Conservation (phyloP, 2,113 vertebrate species). For the Struthidea cinerea region DNA sequence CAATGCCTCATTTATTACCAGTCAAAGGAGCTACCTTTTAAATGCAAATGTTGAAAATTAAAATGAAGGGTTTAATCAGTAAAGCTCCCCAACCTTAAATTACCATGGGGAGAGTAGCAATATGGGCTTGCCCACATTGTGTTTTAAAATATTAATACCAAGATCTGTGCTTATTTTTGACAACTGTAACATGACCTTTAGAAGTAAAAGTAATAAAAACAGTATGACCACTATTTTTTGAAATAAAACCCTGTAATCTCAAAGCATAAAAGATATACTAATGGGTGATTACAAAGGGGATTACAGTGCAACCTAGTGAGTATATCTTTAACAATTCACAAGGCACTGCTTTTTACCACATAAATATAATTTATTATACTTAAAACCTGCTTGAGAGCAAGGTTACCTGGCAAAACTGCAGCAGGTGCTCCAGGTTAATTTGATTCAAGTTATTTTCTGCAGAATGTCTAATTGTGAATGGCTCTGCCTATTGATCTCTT, state of each 20-base stretch:
- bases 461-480: slow-evolving; percentile 17
- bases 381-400: slow-evolving; percentile 8
- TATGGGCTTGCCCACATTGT: not conserved
- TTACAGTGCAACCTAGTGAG: slow-evolving; percentile 14
- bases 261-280: slow-evolving; percentile 31
- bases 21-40: slow-evolving; percentile 51
- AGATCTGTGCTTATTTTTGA: slow-evolving; percentile 28
- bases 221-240: slow-evolving; percentile 11
- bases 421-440: not conserved
- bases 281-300: slow-evolving; percentile 31
- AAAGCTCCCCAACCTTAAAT: slow-evolving; percentile 41
- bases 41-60: slow-evolving; percentile 57
- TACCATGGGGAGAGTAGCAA: slow-evolving; percentile 39
- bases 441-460: slow-evolving; percentile 25
- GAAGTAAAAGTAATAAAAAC: slow-evolving; percentile 35
- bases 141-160: slow-evolving; percentile 26
- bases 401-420: not conserved
- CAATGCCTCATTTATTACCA: slow-evolving; percentile 60
- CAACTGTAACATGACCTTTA: slow-evolving; percentile 7
- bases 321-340: slow-evolving; percentile 5
- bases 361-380: slow-evolving; percentile 14
- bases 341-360: not conserved
- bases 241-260: slow-evolving; percentile 59
- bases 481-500: slow-evolving; percentile 18
- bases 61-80: slow-evolving; percentile 59